These are phyloP conservation scores for Siderastrea siderea DNA, from an alignment of 92 coral and sea anemone species.

Conservation along the genomic window DNA sequence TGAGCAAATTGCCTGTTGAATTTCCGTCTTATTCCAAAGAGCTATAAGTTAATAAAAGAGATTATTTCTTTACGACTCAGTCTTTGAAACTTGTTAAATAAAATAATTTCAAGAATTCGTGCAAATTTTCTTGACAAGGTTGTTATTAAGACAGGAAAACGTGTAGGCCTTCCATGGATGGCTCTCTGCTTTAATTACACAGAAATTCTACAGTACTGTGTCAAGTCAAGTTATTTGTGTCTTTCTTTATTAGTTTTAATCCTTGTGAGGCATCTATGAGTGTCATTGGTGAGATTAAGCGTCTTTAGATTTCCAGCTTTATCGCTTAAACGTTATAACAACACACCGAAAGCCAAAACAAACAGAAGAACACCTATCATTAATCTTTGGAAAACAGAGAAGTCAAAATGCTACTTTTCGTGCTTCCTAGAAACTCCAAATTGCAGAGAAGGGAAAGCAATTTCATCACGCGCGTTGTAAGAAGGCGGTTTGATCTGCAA, in stretches of 20 bases:
- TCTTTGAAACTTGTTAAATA: not conserved
- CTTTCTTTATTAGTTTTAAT: slow-evolving; percentile 17
- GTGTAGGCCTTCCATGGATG: not conserved
- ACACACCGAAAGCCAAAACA: slow-evolving; percentile 44
- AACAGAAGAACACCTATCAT: slow-evolving; percentile 25
- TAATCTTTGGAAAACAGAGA: not conserved
- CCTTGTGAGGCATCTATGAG: not conserved
- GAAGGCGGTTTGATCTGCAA: not conserved
- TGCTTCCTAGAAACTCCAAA: not conserved
- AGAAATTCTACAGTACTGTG: not conserved
- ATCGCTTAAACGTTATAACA: slow-evolving; percentile 51
- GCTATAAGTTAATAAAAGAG: slow-evolving; percentile 14
- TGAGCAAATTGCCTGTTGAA: not conserved
- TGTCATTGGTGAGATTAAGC: slow-evolving; percentile 24
- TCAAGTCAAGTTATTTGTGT: not conserved
- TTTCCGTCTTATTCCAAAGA: not conserved
- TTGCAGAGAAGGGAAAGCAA: not conserved
- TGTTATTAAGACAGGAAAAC: not conserved
- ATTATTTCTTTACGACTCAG: not conserved
- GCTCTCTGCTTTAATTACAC: slow-evolving; percentile 4
- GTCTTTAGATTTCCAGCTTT: slow-evolving; percentile 16
- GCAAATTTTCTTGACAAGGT: not conserved
- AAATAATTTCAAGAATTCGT: not conserved
- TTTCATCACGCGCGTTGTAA: not conserved
- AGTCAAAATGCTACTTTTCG: not conserved